A percentile compares a stretch with the other conserved stretches of the same genome.
These are phyloP conservation scores for Scomberomorus guttatus DNA, from an alignment of 2,797 vertebrate genomes.

Conservation along the genomic window DNA sequence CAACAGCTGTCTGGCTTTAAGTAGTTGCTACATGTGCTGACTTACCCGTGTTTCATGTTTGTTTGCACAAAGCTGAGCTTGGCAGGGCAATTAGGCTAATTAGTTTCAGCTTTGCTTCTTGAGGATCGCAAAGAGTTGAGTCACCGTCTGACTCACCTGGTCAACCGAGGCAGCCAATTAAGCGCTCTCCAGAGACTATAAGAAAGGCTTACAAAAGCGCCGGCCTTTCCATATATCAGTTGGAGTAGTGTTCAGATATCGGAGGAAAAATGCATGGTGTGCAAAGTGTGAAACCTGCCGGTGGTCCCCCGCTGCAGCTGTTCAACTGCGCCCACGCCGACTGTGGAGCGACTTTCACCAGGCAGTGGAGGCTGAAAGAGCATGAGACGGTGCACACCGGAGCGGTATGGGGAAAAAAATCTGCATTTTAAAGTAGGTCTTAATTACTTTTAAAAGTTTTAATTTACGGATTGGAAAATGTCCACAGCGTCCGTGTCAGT, in stretches of 20 bases:
- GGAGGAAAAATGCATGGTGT: slow-evolving; percentile 64
- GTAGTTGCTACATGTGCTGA: neutral
- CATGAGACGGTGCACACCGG: slow-evolving; percentile 82
- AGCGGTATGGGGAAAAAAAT: slow-evolving; percentile 61
- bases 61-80: slow-evolving; percentile 1
- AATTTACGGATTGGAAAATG: neutral
- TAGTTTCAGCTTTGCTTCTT: slow-evolving; percentile 37
- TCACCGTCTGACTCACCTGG: neutral
- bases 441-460: no score
- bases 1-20: neutral
- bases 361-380: slow-evolving; percentile 78
- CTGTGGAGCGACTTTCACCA: slow-evolving; percentile 81
- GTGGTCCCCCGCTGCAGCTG: slow-evolving; percentile 15
- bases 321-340: slow-evolving; percentile 71
- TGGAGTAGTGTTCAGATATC: neutral
- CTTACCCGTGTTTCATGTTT: neutral
- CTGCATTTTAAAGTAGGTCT: neutral
- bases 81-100: slow-evolving; percentile 43
- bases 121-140: neutral
- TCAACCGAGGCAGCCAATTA: slow-evolving; percentile 27
- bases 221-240: neutral
- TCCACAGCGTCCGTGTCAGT: slow-evolving; percentile 77
- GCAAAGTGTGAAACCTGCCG: neutral
- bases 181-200: slow-evolving; percentile 40
- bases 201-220: slow-evolving; percentile 3